These are phyloP conservation scores for Apodemia mormo DNA, from an alignment of 2,888 invertebrate genomes.

Conservation along the genomic window DNA sequence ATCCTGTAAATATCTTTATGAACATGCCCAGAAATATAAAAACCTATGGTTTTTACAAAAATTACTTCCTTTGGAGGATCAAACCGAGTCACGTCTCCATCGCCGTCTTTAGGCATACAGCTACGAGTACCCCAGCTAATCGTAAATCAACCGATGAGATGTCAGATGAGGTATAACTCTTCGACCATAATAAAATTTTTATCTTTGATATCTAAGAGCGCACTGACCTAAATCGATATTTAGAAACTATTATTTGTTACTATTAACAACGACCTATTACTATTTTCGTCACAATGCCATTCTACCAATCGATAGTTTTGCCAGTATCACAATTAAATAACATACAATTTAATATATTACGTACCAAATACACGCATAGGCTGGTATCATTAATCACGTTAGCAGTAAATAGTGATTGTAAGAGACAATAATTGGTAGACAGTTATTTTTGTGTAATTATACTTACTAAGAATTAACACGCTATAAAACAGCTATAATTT, in stretches of 20 bases:
- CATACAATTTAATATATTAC: constrained; percentile 39
- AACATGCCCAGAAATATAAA: no score
- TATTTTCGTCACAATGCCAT: background rate
- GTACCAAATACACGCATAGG: constrained; percentile 28
- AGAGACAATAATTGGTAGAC: constrained; percentile 36
- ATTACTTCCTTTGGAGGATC: no score
- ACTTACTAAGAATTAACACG: background rate
- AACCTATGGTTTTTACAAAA: no score
- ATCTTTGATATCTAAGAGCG: no score
- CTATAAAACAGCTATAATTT: no score
- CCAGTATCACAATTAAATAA: constrained; percentile 22
- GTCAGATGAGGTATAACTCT: no score
- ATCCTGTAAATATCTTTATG: no score
- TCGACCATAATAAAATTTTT: no score
- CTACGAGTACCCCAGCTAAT: no score
- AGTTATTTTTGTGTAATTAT: constrained; percentile 20
- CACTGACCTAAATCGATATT: background rate
- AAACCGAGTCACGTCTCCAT: no score
- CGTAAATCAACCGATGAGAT: no score
- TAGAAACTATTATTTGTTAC: background rate
- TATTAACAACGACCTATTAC: background rate
- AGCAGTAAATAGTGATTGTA: constrained; percentile 43
- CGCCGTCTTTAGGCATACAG: no score
- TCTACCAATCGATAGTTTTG: constrained; percentile 15
- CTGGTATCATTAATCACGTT: constrained; percentile 61